phyloP scores from a whole-genome alignment of 2,888 invertebrate genomes.

The Luperina nickerlii region DNA sequence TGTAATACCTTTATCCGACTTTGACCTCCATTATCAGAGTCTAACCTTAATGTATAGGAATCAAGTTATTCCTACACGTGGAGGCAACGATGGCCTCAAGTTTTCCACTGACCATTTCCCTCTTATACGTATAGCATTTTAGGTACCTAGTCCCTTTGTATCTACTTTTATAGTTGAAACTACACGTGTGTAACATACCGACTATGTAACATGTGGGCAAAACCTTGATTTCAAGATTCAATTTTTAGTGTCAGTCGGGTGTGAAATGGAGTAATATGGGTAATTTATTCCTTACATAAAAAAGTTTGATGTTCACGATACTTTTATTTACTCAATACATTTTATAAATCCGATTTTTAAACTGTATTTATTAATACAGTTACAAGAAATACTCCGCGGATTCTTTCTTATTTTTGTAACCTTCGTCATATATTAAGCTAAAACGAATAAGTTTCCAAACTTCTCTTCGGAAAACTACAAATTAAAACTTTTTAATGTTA shows the following conservation, averaged over 20 bases:
- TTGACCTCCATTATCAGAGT: too few relatives aligned
- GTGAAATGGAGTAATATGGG: background rate
- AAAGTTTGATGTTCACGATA: too few relatives aligned
- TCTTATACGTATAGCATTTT: background rate
- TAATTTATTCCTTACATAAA: background rate
- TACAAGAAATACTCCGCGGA: background rate
- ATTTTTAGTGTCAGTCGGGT: background rate
- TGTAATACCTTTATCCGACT: background rate
- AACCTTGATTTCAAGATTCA: background rate
- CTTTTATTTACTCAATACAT: too few relatives aligned
- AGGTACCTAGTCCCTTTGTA: background rate
- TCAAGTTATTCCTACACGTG: too few relatives aligned
- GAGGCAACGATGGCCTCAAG: too few relatives aligned
- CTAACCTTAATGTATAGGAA: too few relatives aligned
- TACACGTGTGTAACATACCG: constrained; percentile 5
- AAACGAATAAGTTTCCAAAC: too few relatives aligned
- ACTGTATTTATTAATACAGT: too few relatives aligned
- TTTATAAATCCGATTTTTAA: too few relatives aligned
- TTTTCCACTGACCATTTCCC: background rate
- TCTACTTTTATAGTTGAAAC: background rate
- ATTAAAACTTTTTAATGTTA: background rate
- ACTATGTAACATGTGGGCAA: background rate
- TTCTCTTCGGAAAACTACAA: background rate
- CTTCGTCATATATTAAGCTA: background rate
- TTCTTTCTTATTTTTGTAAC: background rate